Base-by-base conservation (phyloP, 2,888 invertebrate genomes). In the Plutella xylostella region DNA sequence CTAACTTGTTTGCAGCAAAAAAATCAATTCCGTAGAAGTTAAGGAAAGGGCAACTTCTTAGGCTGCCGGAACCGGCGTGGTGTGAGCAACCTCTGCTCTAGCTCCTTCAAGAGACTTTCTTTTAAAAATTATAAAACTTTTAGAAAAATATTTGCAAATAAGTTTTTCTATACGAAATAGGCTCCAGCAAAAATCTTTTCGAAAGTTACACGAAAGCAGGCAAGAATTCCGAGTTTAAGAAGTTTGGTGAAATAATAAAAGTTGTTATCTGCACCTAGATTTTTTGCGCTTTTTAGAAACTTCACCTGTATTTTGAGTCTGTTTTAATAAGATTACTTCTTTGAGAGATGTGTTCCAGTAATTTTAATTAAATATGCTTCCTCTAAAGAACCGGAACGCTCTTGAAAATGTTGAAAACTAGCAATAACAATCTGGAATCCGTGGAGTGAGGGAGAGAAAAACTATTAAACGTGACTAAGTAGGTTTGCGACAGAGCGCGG, bases 391-490 rank as follows among this genome's bases (percentile, higher is more conserved):
- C n/a, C n/a, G n/a, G n/a, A n/a, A n/a, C n/a, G n/a, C n/a, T n/a
- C n/a, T 28, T 28, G 28, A 9, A n/a, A 28, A 28, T 28, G n/a
- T n/a, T n/a, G 28, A 28, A 28, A 28, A 3, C 17, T 7, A 15
- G 5, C 15, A 15, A 11, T 25, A 39, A 25, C 14, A 14, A 42
- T 15, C 19, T 15, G 7, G 18, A 43, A 43, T 35, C 33, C 33
- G 9, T n/a, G n/a, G n/a, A 31, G 28, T n/a, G 37, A 43, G 12
- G 30, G 22, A 34, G 34, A 41, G 41, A 72, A 78, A 75, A 76
- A 75, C 71, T 71, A 70, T 68, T 69, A 69, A 73, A 80, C 75
- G 80, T 79, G 77, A 73, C 74, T 74, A 77, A 82, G 78, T 78
- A 76, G 64, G 65, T 71, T 72, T 68, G 69, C 66, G 69, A 75